phyloP scores from a whole-genome alignment of 2,888 invertebrate species.

The Drosophila setosimentum region DNA sequence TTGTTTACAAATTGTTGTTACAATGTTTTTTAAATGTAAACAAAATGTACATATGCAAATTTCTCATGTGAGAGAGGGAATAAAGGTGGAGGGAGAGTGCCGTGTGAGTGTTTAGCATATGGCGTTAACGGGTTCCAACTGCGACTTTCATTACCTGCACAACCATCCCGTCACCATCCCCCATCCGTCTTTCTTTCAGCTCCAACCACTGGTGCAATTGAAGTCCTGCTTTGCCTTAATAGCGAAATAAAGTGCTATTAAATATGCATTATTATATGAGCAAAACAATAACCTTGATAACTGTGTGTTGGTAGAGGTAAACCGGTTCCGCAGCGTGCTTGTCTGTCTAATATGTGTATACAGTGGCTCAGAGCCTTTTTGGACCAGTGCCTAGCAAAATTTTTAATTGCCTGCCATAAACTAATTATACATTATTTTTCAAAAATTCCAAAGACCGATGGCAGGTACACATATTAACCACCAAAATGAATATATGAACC shows the following conservation, averaged over 20 bases:
- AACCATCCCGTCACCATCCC: neutral
- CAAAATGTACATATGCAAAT: slow-evolving; percentile 80
- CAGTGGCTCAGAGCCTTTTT: too few species aligned
- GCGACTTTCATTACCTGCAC: neutral
- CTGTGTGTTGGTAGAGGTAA: slow-evolving; percentile 31
- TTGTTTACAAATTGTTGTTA: slow-evolving; percentile 70
- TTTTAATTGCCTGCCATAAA: too few species aligned
- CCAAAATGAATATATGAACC: too few species aligned
- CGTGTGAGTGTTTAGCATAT: slow-evolving; percentile 35
- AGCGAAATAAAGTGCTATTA: slow-evolving; percentile 43
- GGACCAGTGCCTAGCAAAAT: too few species aligned
- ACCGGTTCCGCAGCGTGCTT: slow-evolving; percentile 25
- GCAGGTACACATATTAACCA: too few species aligned
- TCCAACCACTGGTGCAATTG: slow-evolving; percentile 22
- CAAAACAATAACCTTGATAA: slow-evolving; percentile 62
- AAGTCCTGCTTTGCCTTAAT: slow-evolving; percentile 10
- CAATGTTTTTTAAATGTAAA: slow-evolving; percentile 78
- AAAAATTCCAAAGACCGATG: too few species aligned
- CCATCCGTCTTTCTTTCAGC: neutral
- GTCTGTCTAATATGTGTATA: neutral
- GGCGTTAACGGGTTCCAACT: slow-evolving; percentile 2
- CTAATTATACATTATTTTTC: too few species aligned
- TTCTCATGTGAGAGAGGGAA: slow-evolving; percentile 29
- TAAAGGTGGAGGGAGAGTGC: neutral
- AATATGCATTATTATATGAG: slow-evolving; percentile 60